Percentiles rank a stretch among this genome's conserved stretches.
These are phyloP conservation scores for Phalera bucephala DNA, from an alignment of 2,888 invertebrate genomes.

Conservation along the genomic window DNA sequence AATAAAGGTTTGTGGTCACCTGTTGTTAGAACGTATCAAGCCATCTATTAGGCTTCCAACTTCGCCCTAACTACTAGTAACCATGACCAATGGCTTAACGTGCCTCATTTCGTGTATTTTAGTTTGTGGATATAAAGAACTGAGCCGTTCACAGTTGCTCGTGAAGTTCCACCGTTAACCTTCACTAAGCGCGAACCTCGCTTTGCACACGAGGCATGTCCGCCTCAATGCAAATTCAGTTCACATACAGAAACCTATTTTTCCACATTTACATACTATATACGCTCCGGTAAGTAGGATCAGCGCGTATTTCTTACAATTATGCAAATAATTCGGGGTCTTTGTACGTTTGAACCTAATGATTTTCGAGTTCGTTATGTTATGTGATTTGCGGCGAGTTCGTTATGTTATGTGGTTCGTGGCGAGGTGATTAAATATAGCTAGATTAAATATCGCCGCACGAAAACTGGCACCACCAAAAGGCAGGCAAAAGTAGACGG, in stretches of 20 bases:
- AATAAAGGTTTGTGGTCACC: not conserved
- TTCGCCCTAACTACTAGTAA: too few relatives aligned
- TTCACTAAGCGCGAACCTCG: too few relatives aligned
- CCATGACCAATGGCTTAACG: not conserved
- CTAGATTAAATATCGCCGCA: too few relatives aligned
- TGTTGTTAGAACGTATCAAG: not conserved
- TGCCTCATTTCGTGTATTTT: not conserved
- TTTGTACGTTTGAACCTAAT: not conserved
- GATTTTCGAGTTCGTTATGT: too few relatives aligned
- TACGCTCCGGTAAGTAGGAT: not conserved
- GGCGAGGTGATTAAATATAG: too few relatives aligned
- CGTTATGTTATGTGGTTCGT: too few relatives aligned
- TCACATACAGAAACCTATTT: constrained; percentile 1
- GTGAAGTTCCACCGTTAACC: too few relatives aligned
- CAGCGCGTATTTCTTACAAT: not conserved
- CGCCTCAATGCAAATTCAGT: not conserved
- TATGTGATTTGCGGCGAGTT: too few relatives aligned
- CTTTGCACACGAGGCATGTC: not conserved
- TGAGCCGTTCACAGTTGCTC: not conserved
- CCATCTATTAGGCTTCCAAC: too few relatives aligned
- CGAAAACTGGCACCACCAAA: too few relatives aligned
- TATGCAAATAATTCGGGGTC: too few relatives aligned
- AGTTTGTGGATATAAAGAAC: not conserved
- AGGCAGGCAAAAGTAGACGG: too few relatives aligned
- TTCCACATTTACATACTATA: not conserved